These are phyloP conservation scores for Emydoidea blandingii DNA, from an alignment of 2,797 vertebrate species.

Conservation along the genomic window DNA sequence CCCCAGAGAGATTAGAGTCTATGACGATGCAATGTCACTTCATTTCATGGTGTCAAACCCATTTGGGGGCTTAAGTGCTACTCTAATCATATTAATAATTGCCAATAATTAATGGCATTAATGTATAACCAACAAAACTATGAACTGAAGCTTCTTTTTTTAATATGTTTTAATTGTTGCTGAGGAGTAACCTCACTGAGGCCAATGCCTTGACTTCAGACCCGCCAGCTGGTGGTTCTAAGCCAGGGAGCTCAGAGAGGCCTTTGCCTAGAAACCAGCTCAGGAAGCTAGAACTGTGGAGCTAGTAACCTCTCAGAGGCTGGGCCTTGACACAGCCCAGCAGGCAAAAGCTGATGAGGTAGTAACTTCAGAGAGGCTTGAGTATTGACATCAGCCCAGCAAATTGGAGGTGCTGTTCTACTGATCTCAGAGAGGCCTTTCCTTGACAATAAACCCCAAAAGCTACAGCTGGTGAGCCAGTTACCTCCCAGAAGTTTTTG, in stretches of 20 bases:
- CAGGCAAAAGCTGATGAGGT: neutral
- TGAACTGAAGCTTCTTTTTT: neutral
- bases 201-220: neutral
- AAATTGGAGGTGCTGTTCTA: neutral
- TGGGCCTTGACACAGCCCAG: neutral
- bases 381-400: neutral
- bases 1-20: neutral
- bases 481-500: too few species aligned
- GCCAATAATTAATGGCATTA: neutral
- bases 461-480: too few species aligned
- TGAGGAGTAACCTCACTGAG: neutral
- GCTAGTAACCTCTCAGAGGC: fast-evolving
- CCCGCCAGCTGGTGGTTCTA: too few species aligned
- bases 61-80: neutral
- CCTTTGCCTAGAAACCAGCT: neutral
- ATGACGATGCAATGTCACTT: neutral
- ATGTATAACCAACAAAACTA: neutral
- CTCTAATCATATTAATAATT: neutral
- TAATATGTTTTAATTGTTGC: neutral
- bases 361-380: neutral
- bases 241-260: neutral
- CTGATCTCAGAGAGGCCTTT: neutral
- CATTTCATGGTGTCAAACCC: neutral
- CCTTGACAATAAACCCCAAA: neutral
- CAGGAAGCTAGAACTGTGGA: neutral